Percentiles rank a stretch among this genome's conserved stretches.
These are phyloP conservation scores for Cydia fagiglandana DNA, from an alignment of 1,140 invertebrate species.

Conservation along the genomic window DNA sequence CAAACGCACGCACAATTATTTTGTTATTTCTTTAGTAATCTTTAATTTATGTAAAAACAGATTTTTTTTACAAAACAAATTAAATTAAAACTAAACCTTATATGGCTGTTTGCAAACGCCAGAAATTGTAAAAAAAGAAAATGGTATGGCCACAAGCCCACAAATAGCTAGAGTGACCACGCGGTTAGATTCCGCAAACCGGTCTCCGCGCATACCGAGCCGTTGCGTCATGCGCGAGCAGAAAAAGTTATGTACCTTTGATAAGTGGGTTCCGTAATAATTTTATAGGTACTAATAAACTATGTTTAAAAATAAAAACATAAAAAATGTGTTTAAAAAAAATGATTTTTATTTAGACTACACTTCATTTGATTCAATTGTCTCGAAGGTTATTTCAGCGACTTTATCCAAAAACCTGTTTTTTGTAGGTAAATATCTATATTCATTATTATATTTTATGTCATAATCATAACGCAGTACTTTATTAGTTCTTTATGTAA, in stretches of 20 bases:
- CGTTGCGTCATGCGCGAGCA: constrained; percentile 13
- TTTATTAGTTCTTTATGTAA: too few species aligned
- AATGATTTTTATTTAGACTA: too few species aligned
- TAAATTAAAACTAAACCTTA: background rate
- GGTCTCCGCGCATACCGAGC: constrained; percentile 18
- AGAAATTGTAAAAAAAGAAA: constrained; percentile 7
- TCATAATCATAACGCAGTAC: too few species aligned
- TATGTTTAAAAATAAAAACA: background rate
- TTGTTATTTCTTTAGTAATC: too few species aligned
- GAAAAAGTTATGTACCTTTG: background rate
- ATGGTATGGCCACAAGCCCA: background rate
- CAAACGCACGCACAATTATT: too few species aligned
- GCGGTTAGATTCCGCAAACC: constrained; percentile 29
- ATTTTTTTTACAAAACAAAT: background rate
- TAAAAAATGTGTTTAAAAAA: background rate
- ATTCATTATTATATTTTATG: too few species aligned
- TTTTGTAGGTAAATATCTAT: too few species aligned
- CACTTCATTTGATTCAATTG: too few species aligned
- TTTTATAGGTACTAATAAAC: background rate
- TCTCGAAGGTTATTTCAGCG: too few species aligned
- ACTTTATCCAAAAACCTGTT: too few species aligned
- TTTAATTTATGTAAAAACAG: too few species aligned
- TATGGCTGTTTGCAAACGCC: background rate
- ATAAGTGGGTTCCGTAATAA: constrained; percentile 3
- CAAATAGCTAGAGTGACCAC: constrained; percentile 26